Base-by-base conservation (phyloP, 2,797 vertebrate species). In the Steatocranus sp. region DNA sequence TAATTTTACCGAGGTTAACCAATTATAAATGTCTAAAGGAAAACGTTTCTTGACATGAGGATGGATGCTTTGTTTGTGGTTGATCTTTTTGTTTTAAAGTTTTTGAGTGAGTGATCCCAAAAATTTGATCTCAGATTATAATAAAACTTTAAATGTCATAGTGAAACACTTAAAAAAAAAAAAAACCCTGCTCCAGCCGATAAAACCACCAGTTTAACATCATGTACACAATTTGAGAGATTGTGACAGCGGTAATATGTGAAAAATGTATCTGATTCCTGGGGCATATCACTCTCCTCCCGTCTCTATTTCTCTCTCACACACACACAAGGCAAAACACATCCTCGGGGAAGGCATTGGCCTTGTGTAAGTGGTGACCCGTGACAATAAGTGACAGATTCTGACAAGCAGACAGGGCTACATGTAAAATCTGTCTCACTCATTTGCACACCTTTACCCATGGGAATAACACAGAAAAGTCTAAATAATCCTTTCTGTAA, bases 351-450 rank as follows among this genome's bases (percentile, higher is more conserved):
- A 94, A 85, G 56, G 80, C 84, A 88, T 84, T 87, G 85, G 91
- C 86, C 88, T 93, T 80, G 87, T 92, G 92, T 90, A 92, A 92
- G 91, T 92, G 84, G 83, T 94, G 94, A 94, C 94, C 95, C 91
- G 78, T 94, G 91, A 94, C 94, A 89, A 88, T 93, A 95, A 94
- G 92, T 93, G 93, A 93, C 94, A 94, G 90, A 91, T 88, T 89
- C 88, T 94, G 93, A 95, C 95, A 95, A 91, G 94, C 90, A 92
- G 89, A 94, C 92, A 86, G 84, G 85, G 76, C 88, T 87, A 90
- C 93, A 94, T 92, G 92, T 93, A 91, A 94, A 95, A 95, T 91
- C 92, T 89, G 89, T 91, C 81, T 92, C 89, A 90, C 93, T 94
- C 95, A 94, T 94, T 94, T 95, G 93, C 93, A 94, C 92, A 93